A percentile compares a stretch with the other conserved stretches of the same genome.
Evolutionary conservation across 2,888 invertebrate species (phyloP).

Genomic region (Branchipolynoe longqiensis): DNA sequence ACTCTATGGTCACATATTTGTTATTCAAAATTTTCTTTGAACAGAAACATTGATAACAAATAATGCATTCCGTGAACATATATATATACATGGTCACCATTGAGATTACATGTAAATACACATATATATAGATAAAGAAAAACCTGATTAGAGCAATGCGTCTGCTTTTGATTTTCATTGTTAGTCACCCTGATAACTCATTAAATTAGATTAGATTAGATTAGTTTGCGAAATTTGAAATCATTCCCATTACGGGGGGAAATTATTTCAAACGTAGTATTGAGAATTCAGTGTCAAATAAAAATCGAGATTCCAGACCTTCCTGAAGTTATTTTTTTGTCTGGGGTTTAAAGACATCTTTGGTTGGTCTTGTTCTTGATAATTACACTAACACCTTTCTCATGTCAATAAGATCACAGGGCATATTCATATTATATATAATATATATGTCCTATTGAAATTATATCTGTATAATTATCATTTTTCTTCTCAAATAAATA

Average conservation of each 20-base stretch:
- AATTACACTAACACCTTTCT: no score
- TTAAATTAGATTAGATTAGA: no score
- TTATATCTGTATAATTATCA: no score
- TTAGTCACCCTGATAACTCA: background rate
- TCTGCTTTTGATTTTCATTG: constrained; percentile 27
- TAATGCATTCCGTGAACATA: background rate
- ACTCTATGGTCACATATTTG: background rate
- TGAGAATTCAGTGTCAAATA: no score
- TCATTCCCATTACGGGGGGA: background rate
- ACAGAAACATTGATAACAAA: background rate
- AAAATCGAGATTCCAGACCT: no score
- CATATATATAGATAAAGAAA: background rate
- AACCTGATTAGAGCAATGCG: background rate
- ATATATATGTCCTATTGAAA: no score
- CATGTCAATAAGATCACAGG: no score
- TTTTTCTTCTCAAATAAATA: no score
- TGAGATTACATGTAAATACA: background rate
- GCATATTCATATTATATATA: no score
- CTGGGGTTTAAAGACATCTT: no score
- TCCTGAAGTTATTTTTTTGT: no score
- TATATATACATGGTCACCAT: background rate
- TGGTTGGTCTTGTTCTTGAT: no score
- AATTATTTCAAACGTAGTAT: constrained; percentile 15
- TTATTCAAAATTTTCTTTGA: background rate
- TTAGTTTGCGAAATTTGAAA: background rate